Conservation (phyloP, 2,113 vertebrate genomes). For the Oxyruncus cristatus region DNA sequence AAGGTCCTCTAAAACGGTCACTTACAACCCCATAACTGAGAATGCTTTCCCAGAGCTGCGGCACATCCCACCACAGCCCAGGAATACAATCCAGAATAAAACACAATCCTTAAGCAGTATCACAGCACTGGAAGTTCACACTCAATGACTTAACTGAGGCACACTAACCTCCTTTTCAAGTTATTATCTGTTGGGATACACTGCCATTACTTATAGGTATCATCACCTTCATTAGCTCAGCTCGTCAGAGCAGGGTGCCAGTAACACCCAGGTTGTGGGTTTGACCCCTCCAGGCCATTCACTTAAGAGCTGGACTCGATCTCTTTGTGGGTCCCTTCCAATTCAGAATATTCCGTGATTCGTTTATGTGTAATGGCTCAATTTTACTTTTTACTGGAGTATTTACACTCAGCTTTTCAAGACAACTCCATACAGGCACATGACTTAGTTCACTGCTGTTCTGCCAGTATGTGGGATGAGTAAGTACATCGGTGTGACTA, state of each 20-base stretch:
- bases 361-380: neutral
- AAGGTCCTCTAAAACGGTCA: neutral
- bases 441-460: neutral
- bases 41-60: neutral
- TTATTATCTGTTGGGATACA: neutral
- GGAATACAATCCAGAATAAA: neutral
- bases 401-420: neutral
- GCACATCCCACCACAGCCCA: neutral
- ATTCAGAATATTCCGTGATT: neutral
- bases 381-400: neutral
- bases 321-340: neutral
- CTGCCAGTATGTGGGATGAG: neutral
- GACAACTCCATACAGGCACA: rapidly evolving
- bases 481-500: neutral
- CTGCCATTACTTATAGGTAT: neutral
- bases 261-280: neutral
- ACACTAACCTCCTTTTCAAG: neutral
- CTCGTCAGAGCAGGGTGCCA: neutral
- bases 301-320: neutral
- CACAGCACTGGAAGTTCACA: neutral
- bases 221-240: neutral
- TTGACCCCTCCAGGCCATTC: too few species aligned
- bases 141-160: neutral
- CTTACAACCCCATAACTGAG: rapidly evolving
- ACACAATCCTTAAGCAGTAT: neutral